Base-by-base conservation (phyloP, 2,797 vertebrate species). In the Danio albolineatus region DNA sequence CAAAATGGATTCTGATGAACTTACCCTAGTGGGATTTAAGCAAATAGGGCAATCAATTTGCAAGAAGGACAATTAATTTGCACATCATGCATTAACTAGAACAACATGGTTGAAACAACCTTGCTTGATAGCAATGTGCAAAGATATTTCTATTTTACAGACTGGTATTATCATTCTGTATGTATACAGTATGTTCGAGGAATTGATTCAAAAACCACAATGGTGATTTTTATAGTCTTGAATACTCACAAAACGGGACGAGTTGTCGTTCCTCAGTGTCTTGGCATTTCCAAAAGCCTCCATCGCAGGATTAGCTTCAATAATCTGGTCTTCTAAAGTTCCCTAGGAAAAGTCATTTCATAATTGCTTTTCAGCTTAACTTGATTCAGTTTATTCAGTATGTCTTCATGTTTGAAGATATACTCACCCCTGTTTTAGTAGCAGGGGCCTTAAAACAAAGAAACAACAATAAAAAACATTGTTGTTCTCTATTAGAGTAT, bases 221-320 rank as follows among this genome's bases (percentile, higher is more conserved):
- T 2, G 39, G 17, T 21, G 39, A 17, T 21, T 2, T 62, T 17
- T 39, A 12, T 60, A 14, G 39, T 48, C 69, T 53, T 21, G 41
- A 38, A 56, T 71, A 95, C 97, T 97, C 90, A 98, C 97, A 90
- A 98, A 98, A 59, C 96, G 96, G 0, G 96, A 98, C 0, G 96
- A 98, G 89, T 99, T 98, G 90, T 99, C 96, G 0, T 98, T 98
- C 85, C 97, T 94, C 62, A 98, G 83, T 1, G 97, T 98, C 93
- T 98, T 98, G 89, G 97, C 96, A 0, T 98, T 98, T 75, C 96
- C 96, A 87, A 98, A 98, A 38, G 97, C 94, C 86, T 98, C 97
- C 96, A 98, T 97, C 85, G 96, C 97, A 0, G 97, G 97, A 88
- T 98, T 98, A 0, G 97, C 97, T 91, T 98, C 96, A 2, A 98